Percentiles rank a stretch among this genome's conserved stretches.
These are phyloP conservation scores for Nudaria mundana DNA, from an alignment of 2,888 invertebrate genomes.

Conservation along the genomic window DNA sequence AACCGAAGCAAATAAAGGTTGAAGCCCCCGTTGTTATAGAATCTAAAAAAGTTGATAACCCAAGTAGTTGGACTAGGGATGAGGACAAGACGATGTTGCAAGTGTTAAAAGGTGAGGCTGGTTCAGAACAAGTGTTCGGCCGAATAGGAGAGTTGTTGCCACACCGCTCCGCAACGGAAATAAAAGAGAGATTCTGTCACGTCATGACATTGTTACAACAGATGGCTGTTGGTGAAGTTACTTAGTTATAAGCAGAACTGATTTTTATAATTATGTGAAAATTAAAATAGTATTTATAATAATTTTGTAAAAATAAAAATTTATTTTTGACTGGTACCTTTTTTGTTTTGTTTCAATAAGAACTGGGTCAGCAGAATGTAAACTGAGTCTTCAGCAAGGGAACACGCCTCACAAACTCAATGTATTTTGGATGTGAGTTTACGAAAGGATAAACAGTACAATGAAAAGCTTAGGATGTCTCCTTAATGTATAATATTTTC, in stretches of 20 bases:
- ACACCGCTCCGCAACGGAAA: slow-evolving; percentile 79
- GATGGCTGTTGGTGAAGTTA: slow-evolving; percentile 76
- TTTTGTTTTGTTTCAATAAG: neutral
- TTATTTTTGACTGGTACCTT: slow-evolving; percentile 31
- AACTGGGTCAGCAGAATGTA: too few species aligned
- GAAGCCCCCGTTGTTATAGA: slow-evolving; percentile 35
- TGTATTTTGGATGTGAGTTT: too few species aligned
- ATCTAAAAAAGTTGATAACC: slow-evolving; percentile 38
- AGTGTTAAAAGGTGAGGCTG: slow-evolving; percentile 85
- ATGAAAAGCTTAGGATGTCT: too few species aligned
- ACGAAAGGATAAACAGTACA: too few species aligned
- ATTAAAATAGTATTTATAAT: slow-evolving; percentile 62
- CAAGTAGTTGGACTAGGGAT: slow-evolving; percentile 86
- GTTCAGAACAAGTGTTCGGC: slow-evolving; percentile 83
- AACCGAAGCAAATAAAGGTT: slow-evolving; percentile 49
- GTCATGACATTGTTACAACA: slow-evolving; percentile 84
- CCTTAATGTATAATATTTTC: too few species aligned
- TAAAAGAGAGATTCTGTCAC: slow-evolving; percentile 82
- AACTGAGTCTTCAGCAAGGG: neutral
- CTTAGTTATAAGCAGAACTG: slow-evolving; percentile 50
- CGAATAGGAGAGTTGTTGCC: slow-evolving; percentile 78
- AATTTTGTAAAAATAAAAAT: slow-evolving; percentile 65
- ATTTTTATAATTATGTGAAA: slow-evolving; percentile 46
- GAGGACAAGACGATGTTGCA: slow-evolving; percentile 91
- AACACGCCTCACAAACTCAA: neutral